Base-by-base conservation (phyloP, 2,888 invertebrate genomes). In the Colletes collaris region DNA sequence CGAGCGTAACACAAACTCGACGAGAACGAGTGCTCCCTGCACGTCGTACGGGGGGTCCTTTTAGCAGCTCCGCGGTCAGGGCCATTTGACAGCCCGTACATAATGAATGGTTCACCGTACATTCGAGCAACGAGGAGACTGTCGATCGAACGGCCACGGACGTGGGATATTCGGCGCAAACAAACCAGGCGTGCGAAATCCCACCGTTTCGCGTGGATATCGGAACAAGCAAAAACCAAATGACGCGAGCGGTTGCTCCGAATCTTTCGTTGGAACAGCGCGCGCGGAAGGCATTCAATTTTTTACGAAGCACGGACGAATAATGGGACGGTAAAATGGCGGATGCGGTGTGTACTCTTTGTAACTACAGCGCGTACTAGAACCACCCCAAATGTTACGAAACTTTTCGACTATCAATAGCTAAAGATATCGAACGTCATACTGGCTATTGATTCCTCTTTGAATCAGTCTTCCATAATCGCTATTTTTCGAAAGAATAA, bases 11-110 rank as follows among this genome's bases (percentile, higher is more conserved):
- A 84, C 90, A 90, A 89, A 89, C 89, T 88, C 89, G 73, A 84
- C 86, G 79, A 77, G 83, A 85, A 83, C 82, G 87, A 87, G 76
- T 87, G 76, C 72, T 63, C 64, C 68, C 68, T 65, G 64, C 66
- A 67, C 74, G 79, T 76, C 75, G 71, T 80, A 58, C 74, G 19
- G 52, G 64, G 83, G 80, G 88, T 87, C 88, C 90, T 90, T 90
- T 90, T 88, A 89, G 90, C 89, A 87, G 87, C 81, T 87, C 79
- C 86, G 90, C 83, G 91, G 91, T 90, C 86, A 84, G 81, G 82
- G 82, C 87, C 90, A 90, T 91, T 90, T 89, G 89, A 89, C 89
- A 83, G 90, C 71, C 82, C 82, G 83, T 91, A 87, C 87, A 90
- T 90, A 89, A 90, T 90, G 89, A 89, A 91, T 88, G 83, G 78